Evolutionary conservation across 2,113 vertebrate genomes (phyloP).

Genomic region (Osmerus mordax): DNA sequence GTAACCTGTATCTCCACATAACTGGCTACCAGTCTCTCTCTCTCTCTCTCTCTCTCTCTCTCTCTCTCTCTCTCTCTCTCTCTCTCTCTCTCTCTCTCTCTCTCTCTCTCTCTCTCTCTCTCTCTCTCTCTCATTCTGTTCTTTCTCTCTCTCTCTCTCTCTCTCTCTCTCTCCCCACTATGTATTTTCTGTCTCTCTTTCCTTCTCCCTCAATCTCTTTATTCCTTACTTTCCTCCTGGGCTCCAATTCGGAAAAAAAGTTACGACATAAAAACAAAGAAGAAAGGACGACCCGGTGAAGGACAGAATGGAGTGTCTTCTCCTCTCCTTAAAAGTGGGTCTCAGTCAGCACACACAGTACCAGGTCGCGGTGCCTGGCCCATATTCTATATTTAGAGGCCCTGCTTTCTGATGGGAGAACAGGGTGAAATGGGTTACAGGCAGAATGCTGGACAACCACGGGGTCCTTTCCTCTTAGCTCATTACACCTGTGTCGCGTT

Average conservation of each 20-base stretch:
- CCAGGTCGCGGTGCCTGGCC: slow-evolving; percentile 53
- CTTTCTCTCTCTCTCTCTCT: not conserved
- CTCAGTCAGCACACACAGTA: slow-evolving; percentile 58
- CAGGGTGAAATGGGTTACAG: slow-evolving; percentile 68
- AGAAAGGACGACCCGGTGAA: slow-evolving; percentile 34
- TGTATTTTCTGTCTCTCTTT: not conserved
- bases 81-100: not conserved
- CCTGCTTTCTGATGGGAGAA: slow-evolving; percentile 61
- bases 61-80: not conserved
- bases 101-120: not conserved
- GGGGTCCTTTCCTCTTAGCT: slow-evolving; percentile 41
- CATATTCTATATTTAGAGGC: slow-evolving; percentile 75
- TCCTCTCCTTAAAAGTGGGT: slow-evolving; percentile 69
- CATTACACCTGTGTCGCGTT: not conserved
- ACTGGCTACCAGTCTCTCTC: slow-evolving; percentile 3
- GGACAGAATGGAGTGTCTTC: slow-evolving; percentile 50
- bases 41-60: not conserved
- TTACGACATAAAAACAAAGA: slow-evolving; percentile 7
- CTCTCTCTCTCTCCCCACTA: not conserved
- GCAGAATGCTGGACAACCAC: slow-evolving; percentile 52
- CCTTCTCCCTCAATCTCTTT: not conserved
- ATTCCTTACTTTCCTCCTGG: not conserved
- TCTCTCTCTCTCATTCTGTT: not conserved
- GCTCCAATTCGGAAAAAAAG: slow-evolving; percentile 8
- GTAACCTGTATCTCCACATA: slow-evolving; percentile 27